Evolutionary conservation across 2,888 invertebrate genomes (phyloP), one percentile per base, ranked within the genome.

Genomic region (Villa cingulata): DNA sequence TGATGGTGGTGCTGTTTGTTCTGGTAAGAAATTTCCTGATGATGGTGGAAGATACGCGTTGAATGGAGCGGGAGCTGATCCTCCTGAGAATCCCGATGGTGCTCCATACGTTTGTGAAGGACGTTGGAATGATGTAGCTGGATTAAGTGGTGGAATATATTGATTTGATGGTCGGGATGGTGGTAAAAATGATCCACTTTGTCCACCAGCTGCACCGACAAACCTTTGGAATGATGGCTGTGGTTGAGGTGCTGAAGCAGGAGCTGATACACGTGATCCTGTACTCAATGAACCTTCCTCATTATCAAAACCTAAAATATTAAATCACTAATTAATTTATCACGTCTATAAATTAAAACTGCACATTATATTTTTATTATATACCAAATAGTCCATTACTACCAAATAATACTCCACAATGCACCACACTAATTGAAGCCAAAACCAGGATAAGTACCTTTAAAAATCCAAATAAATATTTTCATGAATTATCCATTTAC

Each of bases 371-470:
- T 23, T 23, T 23, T 23, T 6, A 23, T 23, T 6, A 23, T 23
- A 23, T 32, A 32, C 29, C 29, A 32, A 32, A 32, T 32, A 32
- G 12, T 32, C 29, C 29, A 32, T 32, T 32, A 32, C 29, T 32
- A 5, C 29, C 29, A 14, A 32, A 32, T 32, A 32, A 32, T 12
- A 32, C 3, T 12, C 29, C 29, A 16, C 45, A 38, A 32, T 45
- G 39, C n/a, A 39, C 39, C 18, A 45, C 15, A 29, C 39, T 39
- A 2, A 29, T 14, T 19, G 39, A 23, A 45, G 39, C 45, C 39
- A 45, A 39, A 32, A 45, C 45, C 32, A 45, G 45, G 45, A 45
- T 45, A 39, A 45, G 32, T 19, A 39, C 32, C 45, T 45, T 18
- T 12, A 45, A 45, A 32, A 17, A 32, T 32, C 10, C 29, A 9